These are phyloP conservation scores for Triplophysa siluroides DNA, from an alignment of 2,113 vertebrate genomes.

Conservation along the genomic window DNA sequence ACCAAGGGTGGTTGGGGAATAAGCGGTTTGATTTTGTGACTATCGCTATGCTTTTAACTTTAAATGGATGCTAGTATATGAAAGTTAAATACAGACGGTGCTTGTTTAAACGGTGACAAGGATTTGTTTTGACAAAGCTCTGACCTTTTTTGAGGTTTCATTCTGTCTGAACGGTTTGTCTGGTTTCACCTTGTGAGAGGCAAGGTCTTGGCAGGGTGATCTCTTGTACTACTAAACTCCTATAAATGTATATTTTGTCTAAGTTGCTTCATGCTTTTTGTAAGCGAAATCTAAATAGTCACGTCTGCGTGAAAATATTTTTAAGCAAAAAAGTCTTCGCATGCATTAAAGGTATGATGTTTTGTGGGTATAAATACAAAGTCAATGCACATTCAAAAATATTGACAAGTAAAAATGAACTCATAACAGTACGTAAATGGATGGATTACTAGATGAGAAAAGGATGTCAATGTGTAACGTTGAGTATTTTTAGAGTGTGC, in stretches of 20 bases:
- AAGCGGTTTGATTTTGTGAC: neutral
- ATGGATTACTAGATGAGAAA: neutral
- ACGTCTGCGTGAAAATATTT: neutral
- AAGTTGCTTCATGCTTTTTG: neutral
- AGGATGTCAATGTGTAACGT: neutral
- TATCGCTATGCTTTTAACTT: neutral
- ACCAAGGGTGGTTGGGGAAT: neutral
- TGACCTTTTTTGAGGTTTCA: neutral
- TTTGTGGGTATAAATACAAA: neutral
- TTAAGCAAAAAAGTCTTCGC: no score
- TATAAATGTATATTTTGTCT: neutral
- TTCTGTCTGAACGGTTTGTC: neutral
- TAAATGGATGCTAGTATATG: neutral
- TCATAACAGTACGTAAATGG: neutral
- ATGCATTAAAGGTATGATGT: neutral
- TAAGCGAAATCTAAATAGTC: neutral
- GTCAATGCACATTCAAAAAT: neutral
- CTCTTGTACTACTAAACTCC: neutral
- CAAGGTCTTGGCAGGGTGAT: neutral
- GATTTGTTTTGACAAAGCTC: neutral
- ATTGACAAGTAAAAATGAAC: neutral
- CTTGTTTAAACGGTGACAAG: neutral
- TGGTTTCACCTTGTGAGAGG: neutral
- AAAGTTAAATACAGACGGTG: neutral
- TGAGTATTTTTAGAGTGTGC: slow-evolving; percentile 39